These are phyloP conservation scores for Thalassoma bifasciatum DNA, from an alignment of 2,113 vertebrate species.

Conservation along the genomic window DNA sequence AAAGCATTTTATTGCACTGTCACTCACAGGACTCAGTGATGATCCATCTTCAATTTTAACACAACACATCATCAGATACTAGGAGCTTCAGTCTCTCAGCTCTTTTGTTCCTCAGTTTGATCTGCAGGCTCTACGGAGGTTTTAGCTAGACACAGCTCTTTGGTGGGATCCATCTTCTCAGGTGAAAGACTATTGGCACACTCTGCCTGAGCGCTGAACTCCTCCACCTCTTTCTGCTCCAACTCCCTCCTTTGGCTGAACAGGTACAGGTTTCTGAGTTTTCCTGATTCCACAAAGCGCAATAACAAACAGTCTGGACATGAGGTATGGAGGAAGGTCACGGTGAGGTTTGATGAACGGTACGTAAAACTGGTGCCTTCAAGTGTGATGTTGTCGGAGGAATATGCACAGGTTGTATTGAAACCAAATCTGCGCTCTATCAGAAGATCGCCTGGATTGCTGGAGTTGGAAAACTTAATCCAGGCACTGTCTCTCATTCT, in stretches of 20 bases:
- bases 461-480: slow-evolving; percentile 9
- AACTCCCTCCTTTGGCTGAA: slow-evolving; percentile 57
- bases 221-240: slow-evolving; percentile 27
- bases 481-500: slow-evolving; percentile 17
- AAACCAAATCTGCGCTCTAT: background rate
- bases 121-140: background rate
- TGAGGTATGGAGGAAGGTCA: slow-evolving; percentile 23
- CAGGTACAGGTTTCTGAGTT: slow-evolving; percentile 25
- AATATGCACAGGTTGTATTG: slow-evolving; percentile 2
- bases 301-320: slow-evolving; percentile 59
- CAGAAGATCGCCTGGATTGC: background rate
- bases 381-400: slow-evolving; percentile 27
- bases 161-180: slow-evolving; percentile 38
- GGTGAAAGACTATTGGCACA: slow-evolving; percentile 44
- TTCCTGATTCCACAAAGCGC: slow-evolving; percentile 12
- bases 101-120: background rate
- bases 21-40: background rate
- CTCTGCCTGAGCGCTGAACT: slow-evolving; percentile 46
- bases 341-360: slow-evolving; percentile 16
- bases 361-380: slow-evolving; percentile 25
- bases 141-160: slow-evolving; percentile 44
- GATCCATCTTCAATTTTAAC: background rate
- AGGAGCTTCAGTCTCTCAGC: background rate
- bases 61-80: background rate
- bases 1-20: background rate